Base-by-base conservation (phyloP, 1,140 invertebrate species). In the Heterodera carotae region DNA sequence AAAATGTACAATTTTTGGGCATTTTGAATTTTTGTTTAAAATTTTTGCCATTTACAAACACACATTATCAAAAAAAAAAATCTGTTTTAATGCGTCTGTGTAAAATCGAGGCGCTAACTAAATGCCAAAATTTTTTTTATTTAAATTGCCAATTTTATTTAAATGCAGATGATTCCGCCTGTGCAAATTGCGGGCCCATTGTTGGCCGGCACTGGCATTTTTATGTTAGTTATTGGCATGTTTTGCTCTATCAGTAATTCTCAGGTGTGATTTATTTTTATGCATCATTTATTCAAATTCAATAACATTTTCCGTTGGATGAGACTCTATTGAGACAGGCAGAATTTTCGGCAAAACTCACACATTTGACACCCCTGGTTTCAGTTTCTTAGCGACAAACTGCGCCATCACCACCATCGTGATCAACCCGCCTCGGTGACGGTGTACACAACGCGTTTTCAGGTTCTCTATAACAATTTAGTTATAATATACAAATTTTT, bases 131-230 rank as follows among this genome's bases (percentile, higher is more conserved):
- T 8, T 8, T 43, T 43, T 43, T 8, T 8, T 8, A 43, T 43
- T 43, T 8, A 53, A 53, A 18, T 15, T 53, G 12, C 48, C 48
- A 2, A 53, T 22, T 34, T 22, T n/a, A 31, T n/a, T n/a, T n/a
- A 75, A 53, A 29, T 27, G 22, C 31, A 76, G 15, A 62, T 39
- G 29, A 78, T 83, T 31, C 82, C 82, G 27, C 82, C 82, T 8
- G 72, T 83, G 56, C 82, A 83, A 84, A 80, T 87, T 33, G 82
- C 84, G 31, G 85, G 85, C 8, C 86, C 85, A 22, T 78, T 85
- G 34, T 43, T 86, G 10, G 77, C 85, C 29, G 69, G 29, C 2
- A 34, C 83, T 8, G 86, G 85, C 33, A 62, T 71, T 10, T 56
- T 86, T 7, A 71, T 88, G 8, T 43, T 81, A 69, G 29, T 88